Conservation (phyloP, 1,140 invertebrate genomes). For the Aporrectodea caliginosa region DNA sequence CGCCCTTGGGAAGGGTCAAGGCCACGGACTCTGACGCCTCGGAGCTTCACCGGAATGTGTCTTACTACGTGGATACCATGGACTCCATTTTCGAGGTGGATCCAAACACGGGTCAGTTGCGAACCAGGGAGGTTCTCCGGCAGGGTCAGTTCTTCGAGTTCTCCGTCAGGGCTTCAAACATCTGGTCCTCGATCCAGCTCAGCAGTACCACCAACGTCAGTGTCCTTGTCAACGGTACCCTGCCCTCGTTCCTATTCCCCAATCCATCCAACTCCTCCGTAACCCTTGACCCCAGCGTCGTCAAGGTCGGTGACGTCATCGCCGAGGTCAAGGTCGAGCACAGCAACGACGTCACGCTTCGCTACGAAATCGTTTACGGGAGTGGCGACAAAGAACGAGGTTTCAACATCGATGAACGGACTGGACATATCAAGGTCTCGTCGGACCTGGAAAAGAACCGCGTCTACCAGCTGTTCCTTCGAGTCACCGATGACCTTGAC, state of each 20-base stretch:
- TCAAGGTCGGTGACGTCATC: conserved; percentile 1
- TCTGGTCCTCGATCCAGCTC: conserved; percentile 2
- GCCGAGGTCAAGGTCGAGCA: not conserved
- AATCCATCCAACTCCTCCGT: conserved; percentile 13
- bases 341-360: not conserved
- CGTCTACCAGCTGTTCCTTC: not conserved
- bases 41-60: not conserved
- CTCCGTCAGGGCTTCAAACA: conserved; percentile 21
- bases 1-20: not conserved
- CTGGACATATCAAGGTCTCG: not conserved
- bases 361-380: not conserved
- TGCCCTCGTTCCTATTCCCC: conserved; percentile 43
- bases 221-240: conserved; percentile 48
- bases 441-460: not conserved
- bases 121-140: conserved; percentile 2
- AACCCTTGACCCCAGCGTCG: not conserved
- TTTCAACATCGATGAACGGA: not conserved
- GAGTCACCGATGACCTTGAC: not conserved
- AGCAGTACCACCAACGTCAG: conserved; percentile 36
- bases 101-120: conserved; percentile 24
- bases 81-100: conserved; percentile 27
- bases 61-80: not conserved
- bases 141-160: conserved; percentile 23
- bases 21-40: not conserved
- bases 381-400: not conserved